These are phyloP conservation scores for Halcyon chelicuti DNA, from an alignment of 2,797 vertebrate species.

Conservation along the genomic window DNA sequence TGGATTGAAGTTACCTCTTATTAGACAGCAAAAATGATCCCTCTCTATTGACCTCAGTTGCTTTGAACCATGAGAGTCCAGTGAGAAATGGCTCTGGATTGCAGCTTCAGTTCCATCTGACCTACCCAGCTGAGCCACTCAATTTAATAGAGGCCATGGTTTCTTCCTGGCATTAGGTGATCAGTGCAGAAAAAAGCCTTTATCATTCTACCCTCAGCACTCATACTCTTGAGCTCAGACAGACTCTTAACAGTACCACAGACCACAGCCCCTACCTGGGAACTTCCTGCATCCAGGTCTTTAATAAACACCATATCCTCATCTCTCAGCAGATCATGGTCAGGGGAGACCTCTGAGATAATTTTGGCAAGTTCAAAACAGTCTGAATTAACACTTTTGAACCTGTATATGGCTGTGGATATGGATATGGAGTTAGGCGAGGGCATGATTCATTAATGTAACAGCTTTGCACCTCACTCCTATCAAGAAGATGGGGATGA, in stretches of 20 bases:
- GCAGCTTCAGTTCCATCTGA: neutral
- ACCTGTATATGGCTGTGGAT: neutral
- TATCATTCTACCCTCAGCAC: neutral
- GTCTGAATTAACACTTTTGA: neutral
- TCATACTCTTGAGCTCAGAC: neutral
- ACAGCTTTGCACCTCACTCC: neutral
- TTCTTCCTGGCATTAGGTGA: neutral
- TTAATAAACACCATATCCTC: neutral
- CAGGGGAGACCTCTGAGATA: neutral
- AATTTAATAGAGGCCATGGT: neutral
- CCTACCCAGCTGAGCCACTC: neutral
- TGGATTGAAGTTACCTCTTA: neutral
- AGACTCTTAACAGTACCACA: neutral
- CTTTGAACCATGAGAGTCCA: neutral
- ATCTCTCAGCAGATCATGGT: neutral
- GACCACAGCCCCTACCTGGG: neutral
- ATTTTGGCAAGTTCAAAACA: neutral
- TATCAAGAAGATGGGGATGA: neutral
- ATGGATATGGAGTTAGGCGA: neutral
- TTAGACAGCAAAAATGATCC: slow-evolving; percentile 25
- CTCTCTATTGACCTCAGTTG: neutral
- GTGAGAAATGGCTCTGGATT: neutral
- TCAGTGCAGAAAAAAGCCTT: neutral
- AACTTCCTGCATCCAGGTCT: neutral
- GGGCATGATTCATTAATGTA: neutral